These are phyloP conservation scores for Falco naumanni DNA, from an alignment of 2,797 vertebrate genomes.

Conservation along the genomic window DNA sequence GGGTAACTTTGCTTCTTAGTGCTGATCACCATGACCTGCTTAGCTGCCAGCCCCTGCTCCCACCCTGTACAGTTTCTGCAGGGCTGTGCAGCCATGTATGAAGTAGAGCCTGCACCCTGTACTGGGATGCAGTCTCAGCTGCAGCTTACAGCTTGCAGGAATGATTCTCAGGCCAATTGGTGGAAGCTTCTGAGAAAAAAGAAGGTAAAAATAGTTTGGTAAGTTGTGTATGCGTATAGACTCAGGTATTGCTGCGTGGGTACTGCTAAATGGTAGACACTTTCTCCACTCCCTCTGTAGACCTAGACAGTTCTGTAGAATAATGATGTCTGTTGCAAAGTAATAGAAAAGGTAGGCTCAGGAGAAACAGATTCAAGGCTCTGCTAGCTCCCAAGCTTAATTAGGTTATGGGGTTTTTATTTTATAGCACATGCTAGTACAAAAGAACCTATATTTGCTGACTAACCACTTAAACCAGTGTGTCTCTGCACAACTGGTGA, in stretches of 20 bases:
- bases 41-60: neutral
- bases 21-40: neutral
- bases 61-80: neutral
- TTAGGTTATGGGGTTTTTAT: neutral
- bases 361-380: neutral
- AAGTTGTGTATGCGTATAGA: neutral
- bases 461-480: conserved; percentile 8
- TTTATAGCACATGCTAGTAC: neutral
- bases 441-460: neutral
- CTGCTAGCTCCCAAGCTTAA: conserved; percentile 16
- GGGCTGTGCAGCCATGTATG: neutral
- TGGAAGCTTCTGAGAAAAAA: neutral
- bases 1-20: neutral
- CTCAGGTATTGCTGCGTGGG: neutral
- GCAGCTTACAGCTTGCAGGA: neutral
- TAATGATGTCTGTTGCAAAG: neutral
- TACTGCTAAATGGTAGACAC: neutral
- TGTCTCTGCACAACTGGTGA: neutral
- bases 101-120: neutral
- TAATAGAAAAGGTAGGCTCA: neutral
- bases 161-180: neutral
- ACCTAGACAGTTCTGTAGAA: neutral
- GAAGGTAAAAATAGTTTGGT: neutral
- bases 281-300: neutral
- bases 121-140: neutral